Evolutionary conservation across 2,113 vertebrate genomes (phyloP).

Genomic region (Hippopotamus amphibius): DNA sequence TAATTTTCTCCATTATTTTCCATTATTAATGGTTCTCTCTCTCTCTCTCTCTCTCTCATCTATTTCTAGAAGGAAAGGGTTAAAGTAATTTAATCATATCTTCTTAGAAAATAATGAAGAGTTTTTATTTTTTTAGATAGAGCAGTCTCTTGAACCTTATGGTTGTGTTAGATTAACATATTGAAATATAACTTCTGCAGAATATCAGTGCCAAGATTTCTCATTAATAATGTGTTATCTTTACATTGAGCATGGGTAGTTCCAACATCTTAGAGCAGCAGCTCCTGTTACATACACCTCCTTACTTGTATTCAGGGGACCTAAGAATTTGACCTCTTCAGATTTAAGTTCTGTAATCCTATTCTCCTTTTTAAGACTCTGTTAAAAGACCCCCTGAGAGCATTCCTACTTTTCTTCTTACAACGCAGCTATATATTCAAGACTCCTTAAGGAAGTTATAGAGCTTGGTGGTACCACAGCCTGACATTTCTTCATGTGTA

Average conservation of each 20-base stretch:
- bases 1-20: slow-evolving; percentile 7
- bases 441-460: neutral
- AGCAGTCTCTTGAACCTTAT: neutral
- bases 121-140: neutral
- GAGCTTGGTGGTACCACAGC: neutral
- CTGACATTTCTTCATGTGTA: neutral
- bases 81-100: slow-evolving; percentile 29
- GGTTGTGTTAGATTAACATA: neutral
- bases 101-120: slow-evolving; percentile 15
- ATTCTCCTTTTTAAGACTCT: neutral
- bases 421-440: neutral
- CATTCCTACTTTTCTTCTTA: neutral
- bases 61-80: neutral
- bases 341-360: neutral
- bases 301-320: neutral
- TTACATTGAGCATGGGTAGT: neutral
- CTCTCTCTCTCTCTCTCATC: neutral
- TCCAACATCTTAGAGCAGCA: neutral
- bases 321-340: neutral
- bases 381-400: neutral
- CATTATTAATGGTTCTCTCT: neutral
- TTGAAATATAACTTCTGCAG: neutral
- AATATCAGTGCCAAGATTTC: neutral
- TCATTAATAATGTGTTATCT: neutral
- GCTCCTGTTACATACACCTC: neutral